phyloP scores from a whole-genome alignment of 2,888 invertebrate genomes.

The Cheilosia pagana region DNA sequence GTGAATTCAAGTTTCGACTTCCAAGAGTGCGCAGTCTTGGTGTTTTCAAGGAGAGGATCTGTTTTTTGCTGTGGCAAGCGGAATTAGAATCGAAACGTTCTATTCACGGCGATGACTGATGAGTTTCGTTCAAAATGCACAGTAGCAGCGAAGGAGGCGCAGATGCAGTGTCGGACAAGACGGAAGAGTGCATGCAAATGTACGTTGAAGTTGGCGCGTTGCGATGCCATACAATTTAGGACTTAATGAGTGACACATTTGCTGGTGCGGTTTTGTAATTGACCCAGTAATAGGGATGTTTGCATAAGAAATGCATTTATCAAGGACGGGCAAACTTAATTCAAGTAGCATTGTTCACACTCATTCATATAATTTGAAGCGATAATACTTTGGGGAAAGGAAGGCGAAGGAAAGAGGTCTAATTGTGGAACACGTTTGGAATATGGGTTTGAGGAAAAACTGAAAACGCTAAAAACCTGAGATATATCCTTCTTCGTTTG shows the following conservation, averaged over 20 bases:
- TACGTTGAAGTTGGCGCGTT: neutral
- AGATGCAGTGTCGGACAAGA: neutral
- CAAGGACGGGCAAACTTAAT: too few species aligned
- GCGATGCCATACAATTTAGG: neutral
- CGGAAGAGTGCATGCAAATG: neutral
- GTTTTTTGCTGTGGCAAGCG: neutral
- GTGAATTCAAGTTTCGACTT: constrained; percentile 1
- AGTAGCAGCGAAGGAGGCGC: neutral
- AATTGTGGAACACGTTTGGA: too few species aligned
- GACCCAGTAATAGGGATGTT: neutral
- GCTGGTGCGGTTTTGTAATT: neutral
- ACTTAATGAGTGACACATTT: neutral
- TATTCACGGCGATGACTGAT: constrained; percentile 6
- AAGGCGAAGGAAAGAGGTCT: too few species aligned
- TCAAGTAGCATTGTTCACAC: too few species aligned
- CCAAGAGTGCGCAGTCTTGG: neutral
- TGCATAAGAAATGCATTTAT: too few species aligned
- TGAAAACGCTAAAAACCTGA: too few species aligned
- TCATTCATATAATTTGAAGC: too few species aligned
- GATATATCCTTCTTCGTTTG: too few species aligned
- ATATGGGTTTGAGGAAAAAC: too few species aligned
- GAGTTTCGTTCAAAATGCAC: constrained; percentile 4
- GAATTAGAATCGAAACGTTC: constrained; percentile 6
- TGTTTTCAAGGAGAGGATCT: constrained; percentile 78
- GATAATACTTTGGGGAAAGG: too few species aligned